Percentiles rank a stretch among this genome's conserved stretches.
phyloP scores from a whole-genome alignment of 2,888 invertebrate species.

The Eupsilia transversa region DNA sequence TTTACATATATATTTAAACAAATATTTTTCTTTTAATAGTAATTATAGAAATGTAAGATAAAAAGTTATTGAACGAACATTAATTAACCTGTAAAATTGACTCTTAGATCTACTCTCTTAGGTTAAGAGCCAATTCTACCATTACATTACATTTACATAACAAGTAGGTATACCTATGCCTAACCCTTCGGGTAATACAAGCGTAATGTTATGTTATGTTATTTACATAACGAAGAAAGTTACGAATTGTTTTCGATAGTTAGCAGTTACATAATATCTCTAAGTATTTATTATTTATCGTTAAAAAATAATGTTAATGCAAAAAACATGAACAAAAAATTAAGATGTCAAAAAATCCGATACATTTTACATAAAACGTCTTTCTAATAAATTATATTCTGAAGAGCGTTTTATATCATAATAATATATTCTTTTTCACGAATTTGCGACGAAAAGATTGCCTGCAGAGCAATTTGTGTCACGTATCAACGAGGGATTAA shows the following conservation, averaged over 20 bases:
- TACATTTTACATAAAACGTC: not conserved
- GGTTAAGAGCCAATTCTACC: not conserved
- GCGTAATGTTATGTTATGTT: too few species aligned
- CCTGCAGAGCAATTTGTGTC: conserved; percentile 24
- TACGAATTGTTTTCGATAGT: not conserved
- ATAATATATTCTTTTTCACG: conserved; percentile 13
- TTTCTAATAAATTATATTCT: not conserved
- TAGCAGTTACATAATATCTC: not conserved
- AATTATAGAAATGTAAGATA: too few species aligned
- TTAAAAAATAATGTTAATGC: not conserved
- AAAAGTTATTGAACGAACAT: too few species aligned
- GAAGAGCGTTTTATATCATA: conserved; percentile 1
- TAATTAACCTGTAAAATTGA: too few species aligned
- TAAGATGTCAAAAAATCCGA: not conserved
- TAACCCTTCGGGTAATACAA: not conserved
- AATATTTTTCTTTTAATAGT: too few species aligned
- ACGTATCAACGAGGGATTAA: conserved; percentile 10
- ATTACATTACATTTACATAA: not conserved
- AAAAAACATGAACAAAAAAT: not conserved
- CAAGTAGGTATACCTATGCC: too few species aligned
- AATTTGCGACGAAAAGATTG: conserved; percentile 26
- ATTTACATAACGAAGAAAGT: not conserved
- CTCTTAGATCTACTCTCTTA: too few species aligned
- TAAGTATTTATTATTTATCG: not conserved
- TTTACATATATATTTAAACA: too few species aligned